These are phyloP conservation scores for Ridgeia piscesae DNA, from an alignment of 1,140 invertebrate species.

Conservation along the genomic window DNA sequence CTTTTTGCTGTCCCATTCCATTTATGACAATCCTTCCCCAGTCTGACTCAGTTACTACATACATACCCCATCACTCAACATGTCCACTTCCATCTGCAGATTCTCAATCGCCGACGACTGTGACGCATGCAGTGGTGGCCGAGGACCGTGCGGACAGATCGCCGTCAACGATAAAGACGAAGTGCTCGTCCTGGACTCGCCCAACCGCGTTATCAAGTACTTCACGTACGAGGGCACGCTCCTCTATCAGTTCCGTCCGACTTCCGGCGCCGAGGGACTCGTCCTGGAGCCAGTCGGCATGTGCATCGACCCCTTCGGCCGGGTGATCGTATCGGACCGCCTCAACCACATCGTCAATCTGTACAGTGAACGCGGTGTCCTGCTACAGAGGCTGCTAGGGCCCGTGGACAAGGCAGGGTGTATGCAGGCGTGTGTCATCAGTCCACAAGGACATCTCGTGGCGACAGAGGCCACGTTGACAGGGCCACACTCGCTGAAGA, in stretches of 20 bases:
- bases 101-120: not conserved
- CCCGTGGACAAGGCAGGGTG: conserved; percentile 44
- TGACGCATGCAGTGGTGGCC: conserved; percentile 25
- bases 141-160: conserved; percentile 33
- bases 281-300: conserved; percentile 40
- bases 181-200: conserved; percentile 44
- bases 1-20: too few species aligned
- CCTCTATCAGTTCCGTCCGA: conserved; percentile 42
- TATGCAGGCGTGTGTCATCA: conserved; percentile 45
- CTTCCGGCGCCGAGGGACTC: conserved; percentile 31
- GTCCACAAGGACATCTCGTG: conserved; percentile 51
- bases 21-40: not conserved
- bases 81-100: not conserved
- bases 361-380: conserved; percentile 41
- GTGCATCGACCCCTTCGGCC: conserved; percentile 37
- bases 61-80: not conserved
- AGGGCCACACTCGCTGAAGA: conserved; percentile 49
- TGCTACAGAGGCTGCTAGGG: conserved; percentile 40
- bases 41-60: not conserved
- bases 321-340: conserved; percentile 43
- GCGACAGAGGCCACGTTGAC: conserved; percentile 44
- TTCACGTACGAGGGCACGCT: conserved; percentile 40
- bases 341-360: conserved; percentile 50
- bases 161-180: conserved; percentile 43
- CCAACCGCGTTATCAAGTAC: conserved; percentile 37